Percentiles rank a stretch among this genome's conserved stretches.
phyloP scores from a whole-genome alignment of 2,888 invertebrate species.

The Hedychridium roseum region DNA sequence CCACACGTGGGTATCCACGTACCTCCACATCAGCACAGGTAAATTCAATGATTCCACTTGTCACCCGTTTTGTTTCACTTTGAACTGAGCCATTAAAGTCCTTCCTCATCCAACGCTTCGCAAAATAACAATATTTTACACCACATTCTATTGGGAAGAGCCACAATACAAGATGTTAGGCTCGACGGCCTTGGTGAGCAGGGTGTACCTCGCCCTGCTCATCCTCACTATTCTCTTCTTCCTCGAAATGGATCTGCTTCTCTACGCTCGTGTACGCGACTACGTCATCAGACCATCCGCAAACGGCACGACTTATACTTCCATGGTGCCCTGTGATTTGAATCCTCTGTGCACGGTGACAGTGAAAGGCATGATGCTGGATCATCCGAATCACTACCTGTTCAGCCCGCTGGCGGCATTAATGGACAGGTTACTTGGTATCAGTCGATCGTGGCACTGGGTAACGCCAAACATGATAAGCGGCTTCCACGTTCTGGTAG shows the following conservation, averaged over 20 bases:
- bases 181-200: conserved; percentile 22
- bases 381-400: conserved; percentile 85
- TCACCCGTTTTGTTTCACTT: too few relatives aligned
- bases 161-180: conserved; percentile 27
- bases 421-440: conserved; percentile 72
- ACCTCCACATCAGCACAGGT: too few relatives aligned
- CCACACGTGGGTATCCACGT: too few relatives aligned
- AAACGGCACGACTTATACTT: conserved; percentile 50
- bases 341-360: conserved; percentile 83
- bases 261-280: conserved; percentile 76
- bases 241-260: conserved; percentile 76
- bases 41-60: too few relatives aligned
- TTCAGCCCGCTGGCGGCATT: conserved; percentile 82
- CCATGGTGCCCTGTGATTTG: conserved; percentile 74
- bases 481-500: conserved; percentile 79
- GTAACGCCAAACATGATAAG: conserved; percentile 88
- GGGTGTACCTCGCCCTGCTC: conserved; percentile 68
- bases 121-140: too few relatives aligned
- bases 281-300: conserved; percentile 70
- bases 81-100: too few relatives aligned
- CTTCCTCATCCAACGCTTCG: too few relatives aligned
- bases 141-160: too few relatives aligned
- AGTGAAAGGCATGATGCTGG: conserved; percentile 82
- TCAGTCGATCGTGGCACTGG: conserved; percentile 68
- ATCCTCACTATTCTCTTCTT: conserved; percentile 67